Evolutionary conservation across 2,797 vertebrate species (phyloP).

Genomic region (Arnoldichthys spilopterus): DNA sequence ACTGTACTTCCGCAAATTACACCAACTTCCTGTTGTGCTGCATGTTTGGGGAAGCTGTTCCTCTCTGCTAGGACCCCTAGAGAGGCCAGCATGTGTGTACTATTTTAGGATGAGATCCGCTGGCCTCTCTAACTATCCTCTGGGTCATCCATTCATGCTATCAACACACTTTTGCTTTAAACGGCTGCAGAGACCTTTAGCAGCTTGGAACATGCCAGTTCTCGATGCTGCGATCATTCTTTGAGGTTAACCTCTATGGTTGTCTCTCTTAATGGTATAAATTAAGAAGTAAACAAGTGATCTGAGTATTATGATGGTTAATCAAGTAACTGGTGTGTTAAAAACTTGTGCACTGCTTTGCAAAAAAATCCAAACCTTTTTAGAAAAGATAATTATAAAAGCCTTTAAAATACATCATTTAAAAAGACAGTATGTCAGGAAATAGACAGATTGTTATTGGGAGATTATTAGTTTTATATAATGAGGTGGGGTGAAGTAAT

Average conservation of each 20-base stretch:
- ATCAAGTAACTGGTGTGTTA: no score
- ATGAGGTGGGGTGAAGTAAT: not conserved
- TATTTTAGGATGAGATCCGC: constrained; percentile 49
- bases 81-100: constrained; percentile 45
- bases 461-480: no score
- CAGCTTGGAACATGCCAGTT: constrained; percentile 6
- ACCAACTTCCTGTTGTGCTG: constrained; percentile 58
- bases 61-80: constrained; percentile 39
- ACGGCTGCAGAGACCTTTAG: constrained; percentile 5
- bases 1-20: constrained; percentile 60
- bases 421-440: no score
- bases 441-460: no score
- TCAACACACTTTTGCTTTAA: constrained; percentile 42
- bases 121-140: constrained; percentile 26
- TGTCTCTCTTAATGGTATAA: not conserved
- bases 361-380: no score
- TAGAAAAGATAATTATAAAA: no score
- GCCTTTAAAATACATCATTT: no score
- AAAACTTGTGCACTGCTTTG: no score
- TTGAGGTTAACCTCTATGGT: not conserved
- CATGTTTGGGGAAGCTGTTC: constrained; percentile 43
- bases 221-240: constrained; percentile 11
- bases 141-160: constrained; percentile 38
- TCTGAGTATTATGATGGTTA: no score
- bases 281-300: no score